Evolutionary conservation across 1,140 invertebrate genomes (phyloP).

Genomic region (Nymphalis io): DNA sequence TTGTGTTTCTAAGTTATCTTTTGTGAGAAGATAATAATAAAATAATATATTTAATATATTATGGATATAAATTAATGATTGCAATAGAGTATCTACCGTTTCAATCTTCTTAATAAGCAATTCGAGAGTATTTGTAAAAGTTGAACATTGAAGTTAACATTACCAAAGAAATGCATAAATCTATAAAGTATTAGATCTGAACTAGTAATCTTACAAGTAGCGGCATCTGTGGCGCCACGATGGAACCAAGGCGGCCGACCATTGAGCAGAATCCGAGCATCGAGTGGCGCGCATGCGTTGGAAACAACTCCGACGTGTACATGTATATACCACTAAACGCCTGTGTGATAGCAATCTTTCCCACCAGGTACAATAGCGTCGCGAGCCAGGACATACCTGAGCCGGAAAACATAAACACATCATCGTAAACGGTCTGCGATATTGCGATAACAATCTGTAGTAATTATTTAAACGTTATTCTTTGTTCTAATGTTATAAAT

Average conservation of each 20-base stretch:
- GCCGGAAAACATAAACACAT: slow-evolving; percentile 14
- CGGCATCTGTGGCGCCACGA: slow-evolving; percentile 85
- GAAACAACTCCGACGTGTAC: slow-evolving; percentile 87
- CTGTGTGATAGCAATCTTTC: slow-evolving; percentile 85
- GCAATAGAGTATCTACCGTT: no score
- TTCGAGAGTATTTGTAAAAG: not conserved
- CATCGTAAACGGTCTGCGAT: no score
- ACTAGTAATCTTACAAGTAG: slow-evolving; percentile 69
- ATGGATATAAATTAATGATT: no score
- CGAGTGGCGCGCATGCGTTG: slow-evolving; percentile 85
- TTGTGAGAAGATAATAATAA: no score
- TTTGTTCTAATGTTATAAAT: no score
- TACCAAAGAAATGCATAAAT: not conserved
- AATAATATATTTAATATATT: no score
- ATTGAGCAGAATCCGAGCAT: slow-evolving; percentile 86
- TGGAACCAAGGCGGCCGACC: slow-evolving; percentile 86
- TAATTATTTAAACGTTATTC: no score
- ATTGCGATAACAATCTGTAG: no score
- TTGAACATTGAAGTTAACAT: not conserved
- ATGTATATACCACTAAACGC: slow-evolving; percentile 85
- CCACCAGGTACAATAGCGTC: slow-evolving; percentile 83
- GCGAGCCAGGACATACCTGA: slow-evolving; percentile 71
- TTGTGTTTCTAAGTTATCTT: not conserved
- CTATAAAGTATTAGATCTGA: not conserved
- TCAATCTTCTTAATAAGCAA: no score